phyloP scores from a whole-genome alignment of 1,140 invertebrate species.

The Leptonema lineaticorne region DNA sequence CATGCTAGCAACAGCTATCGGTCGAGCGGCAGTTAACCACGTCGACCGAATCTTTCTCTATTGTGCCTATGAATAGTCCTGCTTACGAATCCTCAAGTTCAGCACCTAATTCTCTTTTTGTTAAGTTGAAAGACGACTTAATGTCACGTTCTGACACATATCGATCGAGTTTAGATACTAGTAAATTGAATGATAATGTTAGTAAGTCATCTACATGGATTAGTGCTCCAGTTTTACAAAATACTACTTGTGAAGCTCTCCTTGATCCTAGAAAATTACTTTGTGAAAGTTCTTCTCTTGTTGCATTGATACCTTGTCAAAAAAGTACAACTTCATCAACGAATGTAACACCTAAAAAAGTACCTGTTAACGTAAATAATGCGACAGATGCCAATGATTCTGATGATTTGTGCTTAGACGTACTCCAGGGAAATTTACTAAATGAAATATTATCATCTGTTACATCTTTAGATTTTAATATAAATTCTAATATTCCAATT shows the following conservation, averaged over 20 bases:
- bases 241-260: slow-evolving; percentile 36
- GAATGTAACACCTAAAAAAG: background rate
- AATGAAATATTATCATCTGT: slow-evolving; percentile 39
- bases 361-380: slow-evolving; percentile 2
- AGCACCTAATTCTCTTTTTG: slow-evolving; percentile 1
- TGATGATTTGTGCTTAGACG: slow-evolving; percentile 28
- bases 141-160: slow-evolving; percentile 38
- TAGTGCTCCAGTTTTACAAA: slow-evolving; percentile 38
- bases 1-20: slow-evolving; percentile 41
- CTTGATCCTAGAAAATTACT: slow-evolving; percentile 37
- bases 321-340: background rate
- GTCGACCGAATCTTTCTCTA: slow-evolving; percentile 30
- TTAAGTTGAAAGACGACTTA: slow-evolving; percentile 24
- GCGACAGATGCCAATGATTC: background rate
- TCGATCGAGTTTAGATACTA: slow-evolving; percentile 24
- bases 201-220: slow-evolving; percentile 36
- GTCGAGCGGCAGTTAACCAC: slow-evolving; percentile 33
- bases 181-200: background rate
- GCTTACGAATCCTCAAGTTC: background rate
- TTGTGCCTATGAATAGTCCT: slow-evolving; percentile 24
- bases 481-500: background rate
- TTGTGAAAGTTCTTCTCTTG: slow-evolving; percentile 40
- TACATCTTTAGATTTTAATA: slow-evolving; percentile 19
- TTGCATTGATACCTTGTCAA: slow-evolving; percentile 39
- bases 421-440: slow-evolving; percentile 38